Evolutionary conservation across 37 sponge, comb jelly and placozoan genomes (phyloP).

Genomic region (Halichondria panicea): DNA sequence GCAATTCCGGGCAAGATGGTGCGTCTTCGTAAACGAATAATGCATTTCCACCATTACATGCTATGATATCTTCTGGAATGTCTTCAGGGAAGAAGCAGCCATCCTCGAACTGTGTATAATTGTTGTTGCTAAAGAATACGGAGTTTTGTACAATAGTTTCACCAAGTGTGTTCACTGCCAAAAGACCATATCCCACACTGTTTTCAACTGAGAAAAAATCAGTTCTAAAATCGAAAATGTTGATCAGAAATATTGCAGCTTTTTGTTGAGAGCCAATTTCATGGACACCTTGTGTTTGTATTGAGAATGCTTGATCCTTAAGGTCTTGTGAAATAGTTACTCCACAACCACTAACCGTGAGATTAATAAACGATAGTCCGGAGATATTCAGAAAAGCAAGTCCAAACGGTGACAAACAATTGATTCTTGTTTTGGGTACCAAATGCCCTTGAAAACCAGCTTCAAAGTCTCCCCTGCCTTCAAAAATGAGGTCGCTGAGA

Average conservation of each 20-base stretch:
- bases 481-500: not conserved
- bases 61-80: not conserved
- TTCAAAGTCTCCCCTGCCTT: not conserved
- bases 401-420: conserved; percentile 1
- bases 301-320: conserved; percentile 2
- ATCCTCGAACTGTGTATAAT: not conserved
- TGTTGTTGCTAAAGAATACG: not conserved
- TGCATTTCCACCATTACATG: conserved; percentile 6
- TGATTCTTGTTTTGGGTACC: not conserved
- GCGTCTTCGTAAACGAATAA: not conserved
- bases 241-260: conserved; percentile 1
- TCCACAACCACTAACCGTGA: conserved; percentile 3
- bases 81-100: not conserved
- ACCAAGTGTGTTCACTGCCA: not conserved
- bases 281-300: conserved; percentile 13
- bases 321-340: not conserved
- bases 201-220: not conserved
- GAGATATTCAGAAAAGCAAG: not conserved
- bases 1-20: not conserved
- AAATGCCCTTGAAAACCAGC: not conserved
- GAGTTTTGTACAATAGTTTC: not conserved
- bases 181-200: not conserved
- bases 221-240: not conserved
- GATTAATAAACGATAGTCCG: not conserved
- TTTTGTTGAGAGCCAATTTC: not conserved